Evolutionary conservation across 2,888 invertebrate species (phyloP).

Genomic region (Marasmarcha lunaedactyla): DNA sequence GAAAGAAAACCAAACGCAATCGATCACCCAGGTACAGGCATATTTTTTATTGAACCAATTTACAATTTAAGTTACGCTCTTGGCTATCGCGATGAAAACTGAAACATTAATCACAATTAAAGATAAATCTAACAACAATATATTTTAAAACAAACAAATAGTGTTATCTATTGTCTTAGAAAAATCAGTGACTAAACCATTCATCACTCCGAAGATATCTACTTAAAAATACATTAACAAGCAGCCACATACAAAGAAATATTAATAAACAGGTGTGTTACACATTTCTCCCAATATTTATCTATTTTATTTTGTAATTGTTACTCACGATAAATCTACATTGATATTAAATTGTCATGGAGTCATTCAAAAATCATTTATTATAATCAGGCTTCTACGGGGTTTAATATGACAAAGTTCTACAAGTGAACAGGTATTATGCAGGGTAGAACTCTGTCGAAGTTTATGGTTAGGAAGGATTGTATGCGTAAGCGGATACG

Average conservation of each 20-base stretch:
- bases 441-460: background rate
- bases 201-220: constrained; percentile 63
- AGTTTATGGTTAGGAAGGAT: background rate
- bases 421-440: constrained; percentile 8
- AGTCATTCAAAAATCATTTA: constrained; percentile 50
- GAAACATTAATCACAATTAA: constrained; percentile 52
- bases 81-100: background rate
- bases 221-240: constrained; percentile 58
- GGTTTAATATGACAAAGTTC: constrained; percentile 25
- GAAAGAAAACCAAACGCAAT: too few relatives aligned
- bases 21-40: too few relatives aligned
- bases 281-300: constrained; percentile 21
- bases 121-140: constrained; percentile 33
- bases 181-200: constrained; percentile 34
- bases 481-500: constrained; percentile 45
- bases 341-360: constrained; percentile 60
- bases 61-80: too few relatives aligned
- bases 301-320: constrained; percentile 41
- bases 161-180: constrained; percentile 32
- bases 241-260: constrained; percentile 34
- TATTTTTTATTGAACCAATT: too few relatives aligned
- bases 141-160: constrained; percentile 22
- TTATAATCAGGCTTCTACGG: constrained; percentile 30
- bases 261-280: constrained; percentile 21
- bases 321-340: constrained; percentile 39